Conservation (phyloP, 2,113 vertebrate genomes). For the Cololabis saira region DNA sequence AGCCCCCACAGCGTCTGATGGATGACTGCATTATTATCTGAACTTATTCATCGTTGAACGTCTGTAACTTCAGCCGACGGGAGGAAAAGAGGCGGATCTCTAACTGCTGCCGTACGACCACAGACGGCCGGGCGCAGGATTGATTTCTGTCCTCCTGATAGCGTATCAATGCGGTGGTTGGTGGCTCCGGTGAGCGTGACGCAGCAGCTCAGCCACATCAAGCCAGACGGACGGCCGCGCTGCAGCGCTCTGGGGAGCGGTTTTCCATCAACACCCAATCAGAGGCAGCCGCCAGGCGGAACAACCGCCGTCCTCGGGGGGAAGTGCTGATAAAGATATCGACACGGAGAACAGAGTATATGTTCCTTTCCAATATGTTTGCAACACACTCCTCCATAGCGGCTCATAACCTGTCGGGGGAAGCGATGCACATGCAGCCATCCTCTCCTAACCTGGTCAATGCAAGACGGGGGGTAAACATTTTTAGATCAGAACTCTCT, state of each 20-base stretch:
- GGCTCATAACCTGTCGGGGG: no score
- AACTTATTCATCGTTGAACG: no score
- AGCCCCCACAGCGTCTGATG: no score
- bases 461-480: no score
- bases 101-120: background rate
- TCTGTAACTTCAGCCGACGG: background rate
- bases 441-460: no score
- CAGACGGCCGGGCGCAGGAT: slow-evolving; percentile 10
- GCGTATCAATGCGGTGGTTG: slow-evolving; percentile 43
- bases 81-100: background rate
- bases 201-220: slow-evolving; percentile 41
- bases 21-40: background rate
- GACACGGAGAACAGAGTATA: slow-evolving; percentile 13
- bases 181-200: slow-evolving; percentile 40
- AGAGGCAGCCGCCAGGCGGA: slow-evolving; percentile 40
- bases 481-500: no score
- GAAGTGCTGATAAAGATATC: slow-evolving; percentile 45
- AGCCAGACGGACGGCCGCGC: slow-evolving; percentile 32
- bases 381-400: no score
- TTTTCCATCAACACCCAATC: slow-evolving; percentile 64
- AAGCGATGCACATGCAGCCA: no score
- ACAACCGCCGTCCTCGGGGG: slow-evolving; percentile 24
- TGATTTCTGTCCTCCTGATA: slow-evolving; percentile 22
- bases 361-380: background rate
- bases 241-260: slow-evolving; percentile 51